A percentile compares a stretch with the other conserved stretches of the same genome.
Conservation (phyloP, 2,797 vertebrate genomes). For the Pyrrhura leucotis region DNA sequence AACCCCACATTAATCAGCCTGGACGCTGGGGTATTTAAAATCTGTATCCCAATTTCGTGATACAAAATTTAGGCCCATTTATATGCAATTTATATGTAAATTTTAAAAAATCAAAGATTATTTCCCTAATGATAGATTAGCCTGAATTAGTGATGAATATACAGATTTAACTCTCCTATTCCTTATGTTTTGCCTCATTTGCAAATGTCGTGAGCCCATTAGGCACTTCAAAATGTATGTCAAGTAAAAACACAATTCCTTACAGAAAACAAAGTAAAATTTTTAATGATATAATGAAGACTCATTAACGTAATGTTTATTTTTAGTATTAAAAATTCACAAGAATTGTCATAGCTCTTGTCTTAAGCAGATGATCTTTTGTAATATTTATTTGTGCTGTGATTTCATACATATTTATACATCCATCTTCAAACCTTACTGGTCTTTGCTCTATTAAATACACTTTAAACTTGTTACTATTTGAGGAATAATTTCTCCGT, state of each 20-base stretch:
- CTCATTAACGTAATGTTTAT: conserved; percentile 69
- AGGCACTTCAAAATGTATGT: conserved; percentile 44
- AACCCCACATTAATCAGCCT: neutral
- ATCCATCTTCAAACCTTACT: conserved; percentile 28
- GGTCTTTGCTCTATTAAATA: conserved; percentile 38
- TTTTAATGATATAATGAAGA: conserved; percentile 65
- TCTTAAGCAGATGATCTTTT: conserved; percentile 68
- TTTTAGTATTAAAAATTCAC: conserved; percentile 72
- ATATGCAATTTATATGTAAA: conserved; percentile 67
- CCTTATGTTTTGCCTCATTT: conserved; percentile 59
- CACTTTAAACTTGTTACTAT: neutral
- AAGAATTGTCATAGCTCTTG: conserved; percentile 64
- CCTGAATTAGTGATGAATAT: conserved; percentile 59
- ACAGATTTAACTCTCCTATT: conserved; percentile 59
- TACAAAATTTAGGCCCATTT: conserved; percentile 18
- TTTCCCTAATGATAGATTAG: conserved; percentile 57
- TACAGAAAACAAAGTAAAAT: conserved; percentile 60
- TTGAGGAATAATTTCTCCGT: neutral
- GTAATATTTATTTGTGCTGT: conserved; percentile 60
- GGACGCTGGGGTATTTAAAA: conserved; percentile 52
- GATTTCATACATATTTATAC: conserved; percentile 64
- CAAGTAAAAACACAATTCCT: conserved; percentile 57
- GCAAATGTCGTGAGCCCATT: conserved; percentile 52
- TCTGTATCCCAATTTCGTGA: conserved; percentile 25
- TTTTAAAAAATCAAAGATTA: neutral